A percentile compares a stretch with the other conserved stretches of the same genome.
Evolutionary conservation across 2,888 invertebrate species (phyloP).

Genomic region (Empis livida): DNA sequence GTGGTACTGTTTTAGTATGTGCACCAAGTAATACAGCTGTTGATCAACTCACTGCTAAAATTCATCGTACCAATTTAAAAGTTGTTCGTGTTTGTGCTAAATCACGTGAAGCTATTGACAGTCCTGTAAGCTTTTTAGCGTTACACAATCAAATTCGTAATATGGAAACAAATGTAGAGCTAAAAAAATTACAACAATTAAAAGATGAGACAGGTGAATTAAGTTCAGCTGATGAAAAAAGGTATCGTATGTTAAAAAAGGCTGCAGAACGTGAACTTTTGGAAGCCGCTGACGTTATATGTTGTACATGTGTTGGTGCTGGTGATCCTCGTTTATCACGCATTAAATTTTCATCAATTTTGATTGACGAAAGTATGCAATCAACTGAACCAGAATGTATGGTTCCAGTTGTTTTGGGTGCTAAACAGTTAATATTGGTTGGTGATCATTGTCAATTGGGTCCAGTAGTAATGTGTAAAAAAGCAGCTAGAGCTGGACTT

Average conservation of each 20-base stretch:
- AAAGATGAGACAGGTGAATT: conserved; percentile 98
- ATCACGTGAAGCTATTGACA: conserved; percentile 95
- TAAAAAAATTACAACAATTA: conserved; percentile 87
- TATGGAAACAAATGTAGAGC: conserved; percentile 83
- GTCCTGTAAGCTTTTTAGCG: conserved; percentile 91
- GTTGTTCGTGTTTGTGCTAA: conserved; percentile 91
- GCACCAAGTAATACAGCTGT: conserved; percentile 99
- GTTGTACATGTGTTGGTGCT: conserved; percentile 97
- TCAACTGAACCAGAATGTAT: conserved; percentile 97
- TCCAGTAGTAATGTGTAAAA: conserved; percentile 99
- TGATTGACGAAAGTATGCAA: conserved; percentile 96
- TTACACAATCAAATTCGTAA: conserved; percentile 95
- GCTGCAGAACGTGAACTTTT: conserved; percentile 80
- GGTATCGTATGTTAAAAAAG: conserved; percentile 82
- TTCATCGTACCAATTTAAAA: conserved; percentile 92
- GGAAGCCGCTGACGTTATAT: conserved; percentile 96
- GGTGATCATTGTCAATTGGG: conserved; percentile 99
- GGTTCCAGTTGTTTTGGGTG: conserved; percentile 97
- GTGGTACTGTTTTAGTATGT: conserved; percentile 91
- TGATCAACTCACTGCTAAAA: conserved; percentile 97
- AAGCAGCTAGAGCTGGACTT: conserved; percentile 92
- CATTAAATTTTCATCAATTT: conserved; percentile 88
- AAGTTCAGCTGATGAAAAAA: conserved; percentile 87
- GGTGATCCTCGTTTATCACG: conserved; percentile 90
- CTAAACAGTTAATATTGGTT: conserved; percentile 90